Evolutionary conservation across 2,888 invertebrate species (phyloP).

Genomic region (Lycophotia porphyrea): DNA sequence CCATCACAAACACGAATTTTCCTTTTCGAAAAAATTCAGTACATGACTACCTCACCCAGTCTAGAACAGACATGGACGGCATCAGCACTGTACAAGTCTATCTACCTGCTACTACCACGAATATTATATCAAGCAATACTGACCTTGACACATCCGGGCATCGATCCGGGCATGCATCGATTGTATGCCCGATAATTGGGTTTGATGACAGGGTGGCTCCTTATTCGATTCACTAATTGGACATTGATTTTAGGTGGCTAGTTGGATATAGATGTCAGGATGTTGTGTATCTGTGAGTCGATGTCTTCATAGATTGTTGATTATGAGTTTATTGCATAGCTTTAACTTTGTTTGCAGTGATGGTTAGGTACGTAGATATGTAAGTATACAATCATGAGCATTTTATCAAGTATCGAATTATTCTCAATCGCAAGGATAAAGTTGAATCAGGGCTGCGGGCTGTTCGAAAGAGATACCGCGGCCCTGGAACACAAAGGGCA

Average conservation of each 20-base stretch:
- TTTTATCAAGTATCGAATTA: too few species aligned
- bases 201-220: constrained; percentile 45
- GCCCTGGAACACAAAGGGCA: too few species aligned
- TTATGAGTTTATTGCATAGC: background rate
- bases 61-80: background rate
- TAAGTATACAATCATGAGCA: too few species aligned
- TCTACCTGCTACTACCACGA: constrained; percentile 24
- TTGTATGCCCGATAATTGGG: constrained; percentile 53
- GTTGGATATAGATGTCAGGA: background rate
- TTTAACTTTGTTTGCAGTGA: too few species aligned
- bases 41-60: background rate
- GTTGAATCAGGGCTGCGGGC: too few species aligned
- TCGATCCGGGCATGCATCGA: constrained; percentile 55
- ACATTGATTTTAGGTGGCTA: constrained; percentile 10
- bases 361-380: too few species aligned
- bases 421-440: too few species aligned
- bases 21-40: background rate
- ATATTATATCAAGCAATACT: constrained; percentile 46
- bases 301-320: background rate
- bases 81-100: background rate
- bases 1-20: too few species aligned
- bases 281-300: background rate
- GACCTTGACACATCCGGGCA: constrained; percentile 55
- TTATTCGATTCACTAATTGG: constrained; percentile 36
- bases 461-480: too few species aligned